A percentile compares a stretch with the other conserved stretches of the same genome.
These are phyloP conservation scores for Sula dactylatra DNA, from an alignment of 2,113 vertebrate species.

Conservation along the genomic window DNA sequence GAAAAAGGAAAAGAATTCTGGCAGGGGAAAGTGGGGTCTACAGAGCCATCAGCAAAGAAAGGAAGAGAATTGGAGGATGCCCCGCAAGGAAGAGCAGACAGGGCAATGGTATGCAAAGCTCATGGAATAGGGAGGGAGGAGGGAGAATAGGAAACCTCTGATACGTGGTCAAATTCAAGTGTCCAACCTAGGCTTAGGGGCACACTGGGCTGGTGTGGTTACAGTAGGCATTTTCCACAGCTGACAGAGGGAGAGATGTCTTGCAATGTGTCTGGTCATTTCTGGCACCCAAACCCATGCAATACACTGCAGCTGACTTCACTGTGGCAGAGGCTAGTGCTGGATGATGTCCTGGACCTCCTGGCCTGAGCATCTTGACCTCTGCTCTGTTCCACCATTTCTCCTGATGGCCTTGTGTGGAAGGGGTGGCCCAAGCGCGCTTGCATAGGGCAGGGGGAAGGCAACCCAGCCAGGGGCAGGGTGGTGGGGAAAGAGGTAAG, in stretches of 20 bases:
- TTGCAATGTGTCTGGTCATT: not conserved
- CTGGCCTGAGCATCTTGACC: not conserved
- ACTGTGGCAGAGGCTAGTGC: not conserved
- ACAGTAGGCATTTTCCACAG: not conserved
- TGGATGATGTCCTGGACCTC: not conserved
- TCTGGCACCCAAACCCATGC: not conserved
- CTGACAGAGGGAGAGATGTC: not conserved
- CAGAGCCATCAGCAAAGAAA: not conserved
- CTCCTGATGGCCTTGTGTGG: not conserved
- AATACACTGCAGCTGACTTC: not conserved
- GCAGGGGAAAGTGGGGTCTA: not conserved
- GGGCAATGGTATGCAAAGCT: not conserved
- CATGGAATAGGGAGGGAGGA: not conserved
- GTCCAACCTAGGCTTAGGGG: not conserved
- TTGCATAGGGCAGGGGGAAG: no score
- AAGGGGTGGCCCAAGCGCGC: rapidly evolving
- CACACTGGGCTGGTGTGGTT: not conserved
- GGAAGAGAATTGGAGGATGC: not conserved
- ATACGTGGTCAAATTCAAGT: not conserved
- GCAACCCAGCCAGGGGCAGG: not conserved
- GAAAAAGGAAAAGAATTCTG: not conserved
- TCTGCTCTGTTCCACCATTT: not conserved
- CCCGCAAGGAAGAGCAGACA: not conserved
- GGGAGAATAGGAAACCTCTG: not conserved
- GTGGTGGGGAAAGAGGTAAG: not conserved